Conservation (phyloP, 2,797 vertebrate species). For the Toxotes lorentzi region DNA sequence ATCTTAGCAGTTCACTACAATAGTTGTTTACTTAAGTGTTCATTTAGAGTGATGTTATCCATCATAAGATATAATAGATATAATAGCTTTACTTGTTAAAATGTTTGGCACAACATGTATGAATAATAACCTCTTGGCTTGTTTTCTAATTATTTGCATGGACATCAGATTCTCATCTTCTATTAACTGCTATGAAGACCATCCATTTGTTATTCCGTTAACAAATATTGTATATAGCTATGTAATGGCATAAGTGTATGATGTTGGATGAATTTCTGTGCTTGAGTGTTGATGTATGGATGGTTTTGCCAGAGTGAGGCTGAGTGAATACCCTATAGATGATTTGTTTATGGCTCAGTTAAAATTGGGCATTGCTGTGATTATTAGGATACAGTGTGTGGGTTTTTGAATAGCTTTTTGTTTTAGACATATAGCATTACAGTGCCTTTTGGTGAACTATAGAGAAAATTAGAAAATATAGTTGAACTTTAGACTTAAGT, state of each 20-base stretch:
- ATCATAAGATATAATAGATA: constrained; percentile 18
- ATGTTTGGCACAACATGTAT: constrained; percentile 57
- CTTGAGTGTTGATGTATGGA: constrained; percentile 29
- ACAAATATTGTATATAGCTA: constrained; percentile 49
- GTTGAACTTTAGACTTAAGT: constrained; percentile 20
- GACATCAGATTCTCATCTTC: constrained; percentile 70
- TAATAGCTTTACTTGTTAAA: constrained; percentile 36
- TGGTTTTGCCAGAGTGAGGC: constrained; percentile 39
- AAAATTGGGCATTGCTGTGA: background rate
- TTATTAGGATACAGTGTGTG: constrained; percentile 10
- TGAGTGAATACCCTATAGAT: constrained; percentile 24
- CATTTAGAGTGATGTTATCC: constrained; percentile 44
- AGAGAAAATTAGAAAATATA: constrained; percentile 7
- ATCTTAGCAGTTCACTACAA: background rate
- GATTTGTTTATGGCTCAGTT: constrained; percentile 5
- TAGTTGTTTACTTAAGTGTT: background rate
- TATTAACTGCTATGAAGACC: constrained; percentile 75
- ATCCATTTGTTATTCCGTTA: constrained; percentile 65
- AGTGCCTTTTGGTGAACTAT: constrained; percentile 5
- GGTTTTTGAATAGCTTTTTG: constrained; percentile 12
- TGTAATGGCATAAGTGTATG: constrained; percentile 35
- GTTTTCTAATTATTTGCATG: constrained; percentile 80
- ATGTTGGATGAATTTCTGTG: constrained; percentile 37
- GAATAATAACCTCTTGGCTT: constrained; percentile 66
- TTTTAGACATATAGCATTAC: constrained; percentile 10